Evolutionary conservation across 2,888 invertebrate species (phyloP).

Genomic region (Oligia fasciuncula): DNA sequence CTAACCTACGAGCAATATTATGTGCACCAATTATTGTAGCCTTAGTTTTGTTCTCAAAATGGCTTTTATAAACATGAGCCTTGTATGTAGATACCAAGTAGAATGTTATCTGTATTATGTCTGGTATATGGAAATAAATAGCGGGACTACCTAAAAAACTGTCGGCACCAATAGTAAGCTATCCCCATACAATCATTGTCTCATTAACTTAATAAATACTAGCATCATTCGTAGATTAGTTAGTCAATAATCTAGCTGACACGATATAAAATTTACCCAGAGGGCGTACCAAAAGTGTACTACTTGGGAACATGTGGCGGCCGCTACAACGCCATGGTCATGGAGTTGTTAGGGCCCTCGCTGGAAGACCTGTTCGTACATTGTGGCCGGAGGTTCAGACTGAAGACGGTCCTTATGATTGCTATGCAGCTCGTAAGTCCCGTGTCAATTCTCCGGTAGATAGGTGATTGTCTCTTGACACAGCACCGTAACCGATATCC

Average conservation of each 20-base stretch:
- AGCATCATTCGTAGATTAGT: constrained; percentile 48
- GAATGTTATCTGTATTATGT: constrained; percentile 5
- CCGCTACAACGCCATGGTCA: constrained; percentile 99
- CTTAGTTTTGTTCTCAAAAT: constrained; percentile 58
- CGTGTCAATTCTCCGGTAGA: constrained; percentile 68
- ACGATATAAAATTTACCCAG: constrained; percentile 89
- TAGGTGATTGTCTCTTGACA: constrained; percentile 73
- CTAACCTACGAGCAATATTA: constrained; percentile 54
- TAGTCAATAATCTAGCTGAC: constrained; percentile 62
- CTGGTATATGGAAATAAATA: constrained; percentile 14
- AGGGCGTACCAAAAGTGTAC: constrained; percentile 99
- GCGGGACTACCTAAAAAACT: not conserved
- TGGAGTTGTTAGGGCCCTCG: constrained; percentile 99
- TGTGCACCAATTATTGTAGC: constrained; percentile 59
- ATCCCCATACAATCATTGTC: constrained; percentile 23
- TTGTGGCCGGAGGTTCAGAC: constrained; percentile 99
- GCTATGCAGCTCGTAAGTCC: constrained; percentile 98
- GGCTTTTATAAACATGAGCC: not conserved
- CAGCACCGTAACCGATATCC: constrained; percentile 86
- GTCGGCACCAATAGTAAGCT: constrained; percentile 47
- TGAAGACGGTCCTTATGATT: constrained; percentile 99
- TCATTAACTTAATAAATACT: constrained; percentile 20
- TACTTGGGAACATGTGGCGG: constrained; percentile 99
- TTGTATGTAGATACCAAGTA: not conserved
- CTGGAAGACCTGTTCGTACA: constrained; percentile 99